Conservation (phyloP, 2,113 vertebrate genomes). For the Petroica traversi region DNA sequence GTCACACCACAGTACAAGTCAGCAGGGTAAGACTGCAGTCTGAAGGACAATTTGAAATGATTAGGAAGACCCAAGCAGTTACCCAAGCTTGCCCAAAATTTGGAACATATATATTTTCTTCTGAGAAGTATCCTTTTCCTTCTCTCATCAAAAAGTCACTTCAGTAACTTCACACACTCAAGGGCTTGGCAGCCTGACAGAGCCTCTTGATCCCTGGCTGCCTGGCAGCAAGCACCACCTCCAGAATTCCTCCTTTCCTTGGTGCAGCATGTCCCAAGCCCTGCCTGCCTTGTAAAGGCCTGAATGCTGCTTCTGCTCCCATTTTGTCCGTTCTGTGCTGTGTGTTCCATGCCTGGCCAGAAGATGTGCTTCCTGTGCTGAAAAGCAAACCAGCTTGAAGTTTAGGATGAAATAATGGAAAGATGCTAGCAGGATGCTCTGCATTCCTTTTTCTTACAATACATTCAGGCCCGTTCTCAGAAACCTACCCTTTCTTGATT, state of each 20-base stretch:
- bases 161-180: neutral
- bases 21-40: neutral
- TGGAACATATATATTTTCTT: neutral
- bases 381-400: neutral
- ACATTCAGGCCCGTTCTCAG: neutral
- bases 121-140: neutral
- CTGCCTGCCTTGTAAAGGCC: neutral
- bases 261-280: neutral
- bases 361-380: neutral
- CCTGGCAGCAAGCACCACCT: neutral
- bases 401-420: neutral
- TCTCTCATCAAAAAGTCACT: neutral
- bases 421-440: neutral
- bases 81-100: neutral
- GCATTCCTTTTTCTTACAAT: neutral
- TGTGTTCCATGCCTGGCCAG: neutral
- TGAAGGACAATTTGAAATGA: neutral
- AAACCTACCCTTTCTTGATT: neutral
- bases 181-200: neutral
- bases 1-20: neutral
- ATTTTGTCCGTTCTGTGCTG: neutral
- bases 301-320: neutral
- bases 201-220: neutral
- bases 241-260: neutral
- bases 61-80: neutral